Conservation (phyloP, 2,888 invertebrate species). For the Holacanthella duospinosa region DNA sequence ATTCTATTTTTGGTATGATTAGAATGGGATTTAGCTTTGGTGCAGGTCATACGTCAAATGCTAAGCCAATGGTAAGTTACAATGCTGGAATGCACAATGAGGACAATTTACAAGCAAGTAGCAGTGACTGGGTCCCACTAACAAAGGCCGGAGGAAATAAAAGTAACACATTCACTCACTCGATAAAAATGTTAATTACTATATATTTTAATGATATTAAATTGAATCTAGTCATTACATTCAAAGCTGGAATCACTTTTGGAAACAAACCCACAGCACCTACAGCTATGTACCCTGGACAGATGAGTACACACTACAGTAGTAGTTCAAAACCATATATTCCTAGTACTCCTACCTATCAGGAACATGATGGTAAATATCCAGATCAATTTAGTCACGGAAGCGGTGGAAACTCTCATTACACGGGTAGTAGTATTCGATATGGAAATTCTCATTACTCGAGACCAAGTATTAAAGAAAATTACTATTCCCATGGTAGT, state of each 20-base stretch:
- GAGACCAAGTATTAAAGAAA: neutral
- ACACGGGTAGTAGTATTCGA: neutral
- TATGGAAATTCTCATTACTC: neutral
- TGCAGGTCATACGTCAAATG: neutral
- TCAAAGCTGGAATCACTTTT: slow-evolving; percentile 23
- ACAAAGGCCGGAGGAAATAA: slow-evolving; percentile 14
- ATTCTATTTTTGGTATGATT: neutral
- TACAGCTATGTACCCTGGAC: neutral
- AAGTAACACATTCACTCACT: neutral
- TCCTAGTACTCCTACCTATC: neutral
- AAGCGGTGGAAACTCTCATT: neutral
- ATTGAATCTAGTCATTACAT: slow-evolving; percentile 16
- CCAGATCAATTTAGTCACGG: neutral
- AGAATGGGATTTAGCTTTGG: slow-evolving; percentile 22
- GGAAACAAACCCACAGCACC: slow-evolving; percentile 14
- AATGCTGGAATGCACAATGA: slow-evolving; percentile 2
- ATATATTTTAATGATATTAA: neutral
- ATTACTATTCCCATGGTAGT: neutral
- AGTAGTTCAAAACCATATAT: slow-evolving; percentile 12
- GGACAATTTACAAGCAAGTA: neutral
- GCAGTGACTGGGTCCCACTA: slow-evolving; percentile 13
- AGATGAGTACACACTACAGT: slow-evolving; percentile 16
- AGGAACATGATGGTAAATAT: neutral
- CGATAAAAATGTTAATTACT: slow-evolving; percentile 11
- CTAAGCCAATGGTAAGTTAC: slow-evolving; percentile 3